A percentile compares a stretch with the other conserved stretches of the same genome.
phyloP scores from a whole-genome alignment of 2,797 vertebrate genomes.

The Hapalemur alaotrensis region DNA sequence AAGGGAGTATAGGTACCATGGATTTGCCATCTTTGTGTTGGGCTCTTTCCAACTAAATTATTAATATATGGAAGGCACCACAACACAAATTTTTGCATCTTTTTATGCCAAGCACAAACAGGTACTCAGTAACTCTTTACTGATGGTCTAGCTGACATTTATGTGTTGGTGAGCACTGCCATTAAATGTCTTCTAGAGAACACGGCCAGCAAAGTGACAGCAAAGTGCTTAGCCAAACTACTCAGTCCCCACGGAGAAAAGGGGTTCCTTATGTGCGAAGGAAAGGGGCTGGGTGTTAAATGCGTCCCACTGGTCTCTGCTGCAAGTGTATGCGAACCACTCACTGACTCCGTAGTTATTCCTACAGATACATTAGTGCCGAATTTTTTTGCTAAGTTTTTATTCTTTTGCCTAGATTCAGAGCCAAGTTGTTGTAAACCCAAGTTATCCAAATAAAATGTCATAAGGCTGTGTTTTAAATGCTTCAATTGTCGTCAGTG shows the following conservation, averaged over 20 bases:
- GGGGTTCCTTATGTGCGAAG: background rate
- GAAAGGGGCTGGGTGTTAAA: background rate
- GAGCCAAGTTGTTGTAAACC: slow-evolving; percentile 57
- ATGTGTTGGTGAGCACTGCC: slow-evolving; percentile 44
- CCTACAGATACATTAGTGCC: slow-evolving; percentile 28
- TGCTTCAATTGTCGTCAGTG: slow-evolving; percentile 41
- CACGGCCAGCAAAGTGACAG: slow-evolving; percentile 14
- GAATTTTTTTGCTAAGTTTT: slow-evolving; percentile 58
- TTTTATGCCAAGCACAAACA: background rate
- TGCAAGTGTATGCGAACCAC: background rate
- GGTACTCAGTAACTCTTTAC: slow-evolving; percentile 38
- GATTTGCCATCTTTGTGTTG: background rate
- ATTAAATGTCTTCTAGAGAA: slow-evolving; percentile 56
- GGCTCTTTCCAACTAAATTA: background rate
- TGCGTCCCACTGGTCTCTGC: background rate
- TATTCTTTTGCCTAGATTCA: slow-evolving; percentile 44
- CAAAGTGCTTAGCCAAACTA: slow-evolving; percentile 13
- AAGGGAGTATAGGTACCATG: no score
- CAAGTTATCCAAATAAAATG: slow-evolving; percentile 64
- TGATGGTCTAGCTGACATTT: slow-evolving; percentile 47
- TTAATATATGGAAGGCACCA: background rate
- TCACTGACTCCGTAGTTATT: background rate
- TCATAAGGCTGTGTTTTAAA: slow-evolving; percentile 58
- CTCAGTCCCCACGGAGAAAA: background rate
- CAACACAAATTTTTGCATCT: background rate